Evolutionary conservation across 1,140 invertebrate species (phyloP).

Genomic region (Harpegnathos saltator): DNA sequence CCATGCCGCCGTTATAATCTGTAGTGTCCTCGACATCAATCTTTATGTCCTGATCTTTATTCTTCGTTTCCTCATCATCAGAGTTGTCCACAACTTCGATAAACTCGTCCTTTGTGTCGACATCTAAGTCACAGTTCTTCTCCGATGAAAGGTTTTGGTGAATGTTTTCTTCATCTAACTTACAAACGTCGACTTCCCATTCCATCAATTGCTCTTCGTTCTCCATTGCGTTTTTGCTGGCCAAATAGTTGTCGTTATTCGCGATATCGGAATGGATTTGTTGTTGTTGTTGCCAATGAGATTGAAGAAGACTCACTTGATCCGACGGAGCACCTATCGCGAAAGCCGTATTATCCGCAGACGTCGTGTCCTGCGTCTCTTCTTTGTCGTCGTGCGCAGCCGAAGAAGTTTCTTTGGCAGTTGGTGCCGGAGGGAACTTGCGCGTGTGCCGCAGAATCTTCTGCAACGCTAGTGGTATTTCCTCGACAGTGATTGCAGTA

Average conservation of each 20-base stretch:
- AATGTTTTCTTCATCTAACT: slow-evolving; percentile 5
- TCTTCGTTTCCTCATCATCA: background rate
- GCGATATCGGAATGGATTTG: background rate
- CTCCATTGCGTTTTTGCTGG: background rate
- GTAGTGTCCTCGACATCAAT: background rate
- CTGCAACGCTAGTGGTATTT: slow-evolving; percentile 74
- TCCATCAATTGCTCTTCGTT: background rate
- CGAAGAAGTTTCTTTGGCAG: background rate
- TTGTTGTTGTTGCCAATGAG: background rate
- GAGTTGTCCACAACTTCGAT: background rate
- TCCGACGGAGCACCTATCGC: too few relatives aligned
- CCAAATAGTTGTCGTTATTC: background rate
- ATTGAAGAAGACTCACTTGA: too few relatives aligned
- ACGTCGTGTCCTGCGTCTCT: background rate
- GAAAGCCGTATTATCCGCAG: background rate
- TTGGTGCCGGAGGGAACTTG: slow-evolving; percentile 2
- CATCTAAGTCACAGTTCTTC: too few relatives aligned
- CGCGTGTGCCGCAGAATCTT: slow-evolving; percentile 68
- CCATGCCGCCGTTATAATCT: background rate
- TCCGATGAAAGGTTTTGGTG: background rate
- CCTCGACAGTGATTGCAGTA: slow-evolving; percentile 77
- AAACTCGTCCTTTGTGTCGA: too few relatives aligned
- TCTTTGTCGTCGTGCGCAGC: background rate
- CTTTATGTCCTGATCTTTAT: background rate
- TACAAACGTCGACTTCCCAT: slow-evolving; percentile 2